phyloP scores from a whole-genome alignment of 92 coral and sea anemone species.

The Porites cylindrica region DNA sequence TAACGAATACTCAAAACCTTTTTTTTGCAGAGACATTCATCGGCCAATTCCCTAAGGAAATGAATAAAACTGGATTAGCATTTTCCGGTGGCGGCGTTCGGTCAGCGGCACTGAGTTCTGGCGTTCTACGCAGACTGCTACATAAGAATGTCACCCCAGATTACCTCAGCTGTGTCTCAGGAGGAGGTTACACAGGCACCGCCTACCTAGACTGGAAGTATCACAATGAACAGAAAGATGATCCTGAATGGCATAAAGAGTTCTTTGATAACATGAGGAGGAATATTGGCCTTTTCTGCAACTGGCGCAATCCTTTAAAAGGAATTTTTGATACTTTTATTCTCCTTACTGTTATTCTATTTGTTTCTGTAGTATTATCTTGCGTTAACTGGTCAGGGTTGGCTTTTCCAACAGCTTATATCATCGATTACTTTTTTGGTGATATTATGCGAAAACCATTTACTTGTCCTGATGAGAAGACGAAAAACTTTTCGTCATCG shows the following conservation, averaged over 20 bases:
- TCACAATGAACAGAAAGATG: conserved; percentile 79
- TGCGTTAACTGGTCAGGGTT: conserved; percentile 57
- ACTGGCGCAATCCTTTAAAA: conserved; percentile 77
- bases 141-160: conserved; percentile 74
- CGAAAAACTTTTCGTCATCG: conserved; percentile 60
- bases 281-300: conserved; percentile 54
- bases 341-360: conserved; percentile 37
- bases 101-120: conserved; percentile 56
- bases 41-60: not conserved
- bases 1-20: too few relatives aligned
- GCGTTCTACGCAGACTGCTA: conserved; percentile 76
- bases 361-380: conserved; percentile 75
- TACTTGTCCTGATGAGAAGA: conserved; percentile 63
- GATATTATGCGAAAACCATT: conserved; percentile 70
- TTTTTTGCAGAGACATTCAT: not conserved
- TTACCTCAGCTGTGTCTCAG: conserved; percentile 88
- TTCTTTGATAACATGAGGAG: conserved; percentile 82
- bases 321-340: conserved; percentile 63
- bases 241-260: conserved; percentile 84
- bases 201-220: conserved; percentile 94
- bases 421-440: conserved; percentile 81
- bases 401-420: conserved; percentile 75
- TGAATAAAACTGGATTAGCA: conserved; percentile 39
- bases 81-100: conserved; percentile 54
- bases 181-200: conserved; percentile 91